A percentile compares a stretch with the other conserved stretches of the same genome.
phyloP scores from a whole-genome alignment of 2,888 invertebrate species.

The Spodoptera exigua region DNA sequence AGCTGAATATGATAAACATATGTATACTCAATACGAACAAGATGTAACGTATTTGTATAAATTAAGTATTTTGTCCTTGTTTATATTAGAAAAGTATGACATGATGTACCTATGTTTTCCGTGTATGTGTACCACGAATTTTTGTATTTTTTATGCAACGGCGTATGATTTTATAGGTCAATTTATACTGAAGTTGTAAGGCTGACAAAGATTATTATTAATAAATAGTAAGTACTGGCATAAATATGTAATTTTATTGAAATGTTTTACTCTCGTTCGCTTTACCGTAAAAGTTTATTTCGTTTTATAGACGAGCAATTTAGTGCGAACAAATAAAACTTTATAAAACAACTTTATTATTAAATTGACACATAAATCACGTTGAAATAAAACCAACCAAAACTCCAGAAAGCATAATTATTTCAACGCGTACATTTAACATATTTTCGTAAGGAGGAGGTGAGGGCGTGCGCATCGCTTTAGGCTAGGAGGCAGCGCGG shows the following conservation, averaged over 20 bases:
- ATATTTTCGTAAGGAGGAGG: slow-evolving; percentile 59
- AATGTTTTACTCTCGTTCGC: no score
- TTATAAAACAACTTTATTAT: neutral
- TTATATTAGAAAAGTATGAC: slow-evolving; percentile 7
- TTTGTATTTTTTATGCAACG: no score
- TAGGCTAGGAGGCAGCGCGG: slow-evolving; percentile 66
- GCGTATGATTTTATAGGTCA: neutral
- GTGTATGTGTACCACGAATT: slow-evolving; percentile 5
- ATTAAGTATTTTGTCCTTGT: neutral
- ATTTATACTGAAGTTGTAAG: no score
- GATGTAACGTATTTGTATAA: neutral
- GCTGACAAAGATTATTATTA: no score
- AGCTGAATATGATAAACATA: slow-evolving; percentile 18
- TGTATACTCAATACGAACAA: no score
- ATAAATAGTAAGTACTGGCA: no score
- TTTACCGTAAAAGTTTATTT: no score
- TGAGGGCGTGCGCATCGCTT: slow-evolving; percentile 61
- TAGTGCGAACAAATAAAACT: no score
- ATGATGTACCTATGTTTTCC: no score
- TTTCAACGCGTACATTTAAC: slow-evolving; percentile 49
- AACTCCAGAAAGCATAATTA: slow-evolving; percentile 20
- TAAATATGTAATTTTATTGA: no score
- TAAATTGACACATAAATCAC: slow-evolving; percentile 31
- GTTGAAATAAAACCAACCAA: neutral
- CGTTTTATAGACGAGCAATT: no score